These are phyloP conservation scores for Natator depressus DNA, from an alignment of 2,113 vertebrate genomes.

Conservation along the genomic window DNA sequence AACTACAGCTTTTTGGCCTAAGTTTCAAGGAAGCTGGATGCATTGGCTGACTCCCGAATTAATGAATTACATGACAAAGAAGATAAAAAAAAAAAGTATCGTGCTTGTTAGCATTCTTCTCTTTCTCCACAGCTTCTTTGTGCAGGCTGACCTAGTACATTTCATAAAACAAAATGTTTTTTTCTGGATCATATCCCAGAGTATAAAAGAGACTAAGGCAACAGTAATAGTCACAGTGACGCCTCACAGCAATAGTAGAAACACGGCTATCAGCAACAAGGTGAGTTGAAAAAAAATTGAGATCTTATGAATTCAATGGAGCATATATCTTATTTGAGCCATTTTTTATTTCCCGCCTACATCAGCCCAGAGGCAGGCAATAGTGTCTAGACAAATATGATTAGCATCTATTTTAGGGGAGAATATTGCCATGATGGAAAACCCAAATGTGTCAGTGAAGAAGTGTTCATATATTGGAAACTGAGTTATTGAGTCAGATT, in stretches of 20 bases:
- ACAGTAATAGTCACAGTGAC: conserved; percentile 39
- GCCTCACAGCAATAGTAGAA: conserved; percentile 50
- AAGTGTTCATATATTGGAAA: conserved; percentile 46
- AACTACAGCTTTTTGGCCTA: not conserved
- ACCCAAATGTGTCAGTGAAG: conserved; percentile 34
- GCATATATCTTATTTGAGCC: conserved; percentile 17
- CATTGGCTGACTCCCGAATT: not conserved
- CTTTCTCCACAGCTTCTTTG: conserved; percentile 20
- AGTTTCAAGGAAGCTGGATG: not conserved
- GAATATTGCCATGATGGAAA: conserved; percentile 13
- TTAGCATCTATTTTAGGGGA: not conserved
- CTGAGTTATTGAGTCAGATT: conserved; percentile 32
- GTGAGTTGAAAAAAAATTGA: conserved; percentile 23
- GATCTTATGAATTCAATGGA: conserved; percentile 49
- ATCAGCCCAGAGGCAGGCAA: not conserved
- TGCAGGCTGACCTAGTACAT: conserved; percentile 60
- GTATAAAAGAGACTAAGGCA: conserved; percentile 60
- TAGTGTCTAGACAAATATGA: conserved; percentile 24
- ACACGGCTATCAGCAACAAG: conserved; percentile 39
- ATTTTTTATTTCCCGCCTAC: conserved; percentile 37
- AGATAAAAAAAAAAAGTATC: conserved; percentile 23
- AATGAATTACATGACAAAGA: not conserved
- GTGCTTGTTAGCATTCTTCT: conserved; percentile 10
- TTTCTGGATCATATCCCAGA: conserved; percentile 68
- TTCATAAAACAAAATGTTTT: conserved; percentile 49